phyloP scores from a whole-genome alignment of 2,888 invertebrate species.

The Andrena haemorrhoa region DNA sequence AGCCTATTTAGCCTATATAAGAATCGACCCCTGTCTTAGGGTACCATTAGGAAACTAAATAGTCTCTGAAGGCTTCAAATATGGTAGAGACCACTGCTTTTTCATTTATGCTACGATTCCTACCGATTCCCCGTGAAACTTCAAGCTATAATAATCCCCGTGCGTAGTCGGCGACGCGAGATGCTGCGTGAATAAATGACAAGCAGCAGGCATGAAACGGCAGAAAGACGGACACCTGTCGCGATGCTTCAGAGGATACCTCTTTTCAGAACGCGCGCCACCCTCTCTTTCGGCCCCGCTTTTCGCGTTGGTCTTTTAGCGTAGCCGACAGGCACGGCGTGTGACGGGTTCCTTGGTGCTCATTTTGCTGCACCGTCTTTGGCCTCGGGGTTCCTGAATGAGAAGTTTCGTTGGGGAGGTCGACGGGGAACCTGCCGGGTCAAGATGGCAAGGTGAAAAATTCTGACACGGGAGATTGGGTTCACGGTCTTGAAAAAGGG shows the following conservation, averaged over 20 bases:
- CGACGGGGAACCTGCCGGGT: slow-evolving; percentile 10
- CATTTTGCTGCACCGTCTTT: neutral
- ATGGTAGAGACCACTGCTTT: no score
- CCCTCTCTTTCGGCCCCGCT: slow-evolving; percentile 22
- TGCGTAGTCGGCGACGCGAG: slow-evolving; percentile 19
- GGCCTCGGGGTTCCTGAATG: slow-evolving; percentile 27
- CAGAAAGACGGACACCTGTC: slow-evolving; percentile 63
- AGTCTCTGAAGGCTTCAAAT: neutral
- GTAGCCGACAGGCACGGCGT: slow-evolving; percentile 27
- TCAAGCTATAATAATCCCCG: neutral
- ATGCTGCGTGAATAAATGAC: slow-evolving; percentile 52
- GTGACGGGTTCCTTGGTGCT: slow-evolving; percentile 30
- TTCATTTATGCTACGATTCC: neutral
- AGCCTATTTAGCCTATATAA: no score
- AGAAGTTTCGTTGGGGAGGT: slow-evolving; percentile 17
- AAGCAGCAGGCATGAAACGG: slow-evolving; percentile 32
- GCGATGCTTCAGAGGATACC: slow-evolving; percentile 35
- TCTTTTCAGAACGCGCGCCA: slow-evolving; percentile 18
- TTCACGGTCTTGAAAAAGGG: neutral
- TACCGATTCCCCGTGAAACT: neutral
- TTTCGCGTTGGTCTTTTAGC: slow-evolving; percentile 34
- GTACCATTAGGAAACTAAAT: neutral
- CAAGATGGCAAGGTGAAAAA: slow-evolving; percentile 26
- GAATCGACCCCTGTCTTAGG: no score
- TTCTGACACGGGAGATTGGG: slow-evolving; percentile 6